Evolutionary conservation across 2,797 vertebrate genomes (phyloP), one percentile per base, ranked within the genome.

Genomic region (Dipus sagitta): DNA sequence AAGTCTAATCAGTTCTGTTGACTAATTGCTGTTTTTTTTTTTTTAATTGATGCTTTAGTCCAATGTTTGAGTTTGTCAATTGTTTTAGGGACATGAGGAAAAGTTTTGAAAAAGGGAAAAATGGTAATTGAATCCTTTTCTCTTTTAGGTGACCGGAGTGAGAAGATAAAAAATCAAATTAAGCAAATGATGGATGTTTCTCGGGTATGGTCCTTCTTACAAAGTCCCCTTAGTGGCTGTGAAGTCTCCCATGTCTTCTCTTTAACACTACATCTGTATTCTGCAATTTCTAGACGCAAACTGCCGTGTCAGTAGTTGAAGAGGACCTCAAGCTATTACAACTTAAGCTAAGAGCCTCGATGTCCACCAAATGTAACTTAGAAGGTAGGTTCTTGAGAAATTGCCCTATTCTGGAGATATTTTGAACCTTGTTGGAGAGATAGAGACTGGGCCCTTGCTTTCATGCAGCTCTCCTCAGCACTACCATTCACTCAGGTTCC

Each of bases 121-220:
- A 88, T 70, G 74, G 10, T 47, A 70, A 52, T 23, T 75, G 64
- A 91, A 91, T 8, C 2, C 2, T 74, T 97, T 96, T 95, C 65
- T 95, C 64, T 98, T 98, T 94, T 97, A 99, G 99, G 99, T 97
- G 98, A 98, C 95, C 99, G 97, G 54, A 98, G 94, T 0, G 98
- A 99, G 95, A 98, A 98, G 91, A 98, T 99, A 96, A 99, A 98
- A 97, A 97, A 96, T 96, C 98, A 99, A 76, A 99, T 99, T 88
- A 99, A 99, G 96, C 99, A 99, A 97, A 99, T 99, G 99, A 99
- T 99, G 99, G 99, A 99, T 89, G 98, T 99, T 92, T 99, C 99
- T 74, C 98, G 99, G 99, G 99, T 99, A 98, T 95, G 97, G 65
- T 58, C 81, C 28, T 93, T 86, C 92, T 77, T 42, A 21, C 77